Conservation (phyloP, 2,797 vertebrate genomes). For the Selene dorsalis region DNA sequence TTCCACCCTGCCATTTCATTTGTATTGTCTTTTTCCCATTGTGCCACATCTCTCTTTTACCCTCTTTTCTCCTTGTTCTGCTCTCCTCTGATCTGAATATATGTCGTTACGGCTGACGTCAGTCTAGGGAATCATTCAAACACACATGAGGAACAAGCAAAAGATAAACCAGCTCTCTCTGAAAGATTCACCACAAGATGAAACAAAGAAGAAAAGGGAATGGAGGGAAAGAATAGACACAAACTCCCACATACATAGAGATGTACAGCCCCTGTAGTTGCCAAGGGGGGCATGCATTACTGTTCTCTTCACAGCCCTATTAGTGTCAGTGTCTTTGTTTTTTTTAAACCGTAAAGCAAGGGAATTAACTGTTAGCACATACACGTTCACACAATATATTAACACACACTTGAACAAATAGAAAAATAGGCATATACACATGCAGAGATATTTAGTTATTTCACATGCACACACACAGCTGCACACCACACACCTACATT, state of each 20-base stretch:
- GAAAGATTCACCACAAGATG: conserved; percentile 61
- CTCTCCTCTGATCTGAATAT: conserved; percentile 46
- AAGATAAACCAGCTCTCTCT: conserved; percentile 41
- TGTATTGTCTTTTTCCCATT: not conserved
- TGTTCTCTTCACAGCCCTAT: conserved; percentile 68
- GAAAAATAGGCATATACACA: conserved; percentile 13
- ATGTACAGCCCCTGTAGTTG: conserved; percentile 49
- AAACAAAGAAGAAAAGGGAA: conserved; percentile 50
- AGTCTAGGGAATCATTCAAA: conserved; percentile 48
- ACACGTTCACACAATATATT: conserved; percentile 33
- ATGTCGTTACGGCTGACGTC: conserved; percentile 36
- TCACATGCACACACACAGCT: conserved; percentile 22
- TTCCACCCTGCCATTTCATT: conserved; percentile 17
- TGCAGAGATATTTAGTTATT: conserved; percentile 17
- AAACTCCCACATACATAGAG: conserved; percentile 45
- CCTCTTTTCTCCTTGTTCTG: conserved; percentile 9
- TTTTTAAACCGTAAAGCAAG: conserved; percentile 37
- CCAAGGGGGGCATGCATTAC: conserved; percentile 45
- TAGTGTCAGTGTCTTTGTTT: conserved; percentile 64
- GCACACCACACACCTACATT: conserved; percentile 54
- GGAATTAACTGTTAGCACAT: conserved; percentile 23
- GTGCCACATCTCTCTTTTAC: conserved; percentile 14
- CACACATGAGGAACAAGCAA: conserved; percentile 39
- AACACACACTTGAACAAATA: conserved; percentile 32
- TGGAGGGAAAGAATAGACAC: conserved; percentile 32